These are phyloP conservation scores for Dasyornis broadbenti DNA, from an alignment of 2,113 vertebrate species.

Conservation along the genomic window DNA sequence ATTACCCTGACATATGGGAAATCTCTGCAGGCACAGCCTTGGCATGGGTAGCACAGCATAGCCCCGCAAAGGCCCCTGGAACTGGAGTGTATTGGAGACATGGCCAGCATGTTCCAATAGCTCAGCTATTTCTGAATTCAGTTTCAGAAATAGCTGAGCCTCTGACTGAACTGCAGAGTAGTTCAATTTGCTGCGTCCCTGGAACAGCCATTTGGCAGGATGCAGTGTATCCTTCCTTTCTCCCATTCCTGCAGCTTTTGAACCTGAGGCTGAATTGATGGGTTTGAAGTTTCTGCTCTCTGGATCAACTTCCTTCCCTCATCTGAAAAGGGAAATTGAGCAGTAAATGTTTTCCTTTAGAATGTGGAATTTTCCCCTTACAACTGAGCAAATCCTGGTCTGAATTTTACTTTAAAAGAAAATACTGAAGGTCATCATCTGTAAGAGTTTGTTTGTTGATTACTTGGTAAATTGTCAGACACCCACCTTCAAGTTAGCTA, in stretches of 20 bases:
- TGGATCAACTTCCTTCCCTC: neutral
- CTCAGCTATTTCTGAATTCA: conserved; percentile 28
- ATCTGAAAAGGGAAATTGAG: neutral
- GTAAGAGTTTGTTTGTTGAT: neutral
- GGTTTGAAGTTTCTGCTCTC: neutral
- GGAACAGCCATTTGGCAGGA: neutral
- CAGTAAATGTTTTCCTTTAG: neutral
- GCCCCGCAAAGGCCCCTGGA: neutral
- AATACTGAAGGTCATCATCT: neutral
- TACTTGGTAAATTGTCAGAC: neutral
- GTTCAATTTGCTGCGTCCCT: neutral
- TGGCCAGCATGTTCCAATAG: neutral
- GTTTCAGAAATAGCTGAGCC: too few relatives aligned
- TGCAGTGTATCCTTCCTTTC: neutral
- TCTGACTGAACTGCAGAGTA: neutral
- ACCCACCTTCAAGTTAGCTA: neutral
- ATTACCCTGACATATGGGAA: conserved; percentile 7
- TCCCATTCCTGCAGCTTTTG: neutral
- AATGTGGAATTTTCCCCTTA: neutral
- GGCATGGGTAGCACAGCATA: neutral
- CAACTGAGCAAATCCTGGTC: neutral
- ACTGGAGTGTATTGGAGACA: neutral
- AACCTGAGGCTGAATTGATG: neutral
- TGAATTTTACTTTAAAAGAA: neutral
- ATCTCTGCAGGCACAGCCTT: neutral